Base-by-base conservation (phyloP, 2,888 invertebrate species). In the Chloromyia formosa region DNA sequence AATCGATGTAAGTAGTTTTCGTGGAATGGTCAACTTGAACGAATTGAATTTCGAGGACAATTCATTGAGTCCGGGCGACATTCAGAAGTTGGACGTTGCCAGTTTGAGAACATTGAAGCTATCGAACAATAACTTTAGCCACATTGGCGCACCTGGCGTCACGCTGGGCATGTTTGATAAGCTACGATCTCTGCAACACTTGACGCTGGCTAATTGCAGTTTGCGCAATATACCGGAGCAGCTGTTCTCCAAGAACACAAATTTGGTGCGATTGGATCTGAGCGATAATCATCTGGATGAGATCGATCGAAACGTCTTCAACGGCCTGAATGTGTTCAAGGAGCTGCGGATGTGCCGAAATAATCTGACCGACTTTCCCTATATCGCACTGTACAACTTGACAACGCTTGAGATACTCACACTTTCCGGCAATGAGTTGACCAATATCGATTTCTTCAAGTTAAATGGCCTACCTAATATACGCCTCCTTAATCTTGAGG, bases 41-140 rank as follows among this genome's bases (percentile, higher is more conserved):
- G 93, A 94, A 81, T 87, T 95, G 69, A 93, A 94, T 84, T 86
- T 95, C 80, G 92, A 92, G 79, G 86, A 88, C 78, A 95, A 95
- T 83, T 87, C 88, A 76, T 86, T 94, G 71, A 90, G 89, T 77
- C 90, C 92, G 78, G 87, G 88, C 77, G 92, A 92, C 79, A 86
- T 94, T 75, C 89, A 90, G 78, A 90, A 91, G 80, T 86, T 94
- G 73, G 92, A 94, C 81, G 91, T 94, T 80, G 92, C 93, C 4
- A 93, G 93, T 10, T 84, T 95, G 73, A 88, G 93, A 77, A 90
- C 91, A 0, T 85, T 95, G 54, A 89, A 90, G 78, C 86, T 94
- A 75, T 92, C 94, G 1, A 89, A 90, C 80, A 94, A 94, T 84
- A 92, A 93, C 83, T 90, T 94, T 78, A 86, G 93, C 75, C 89